Evolutionary conservation across 2,888 invertebrate genomes (phyloP).

Genomic region (Tachina grossa): DNA sequence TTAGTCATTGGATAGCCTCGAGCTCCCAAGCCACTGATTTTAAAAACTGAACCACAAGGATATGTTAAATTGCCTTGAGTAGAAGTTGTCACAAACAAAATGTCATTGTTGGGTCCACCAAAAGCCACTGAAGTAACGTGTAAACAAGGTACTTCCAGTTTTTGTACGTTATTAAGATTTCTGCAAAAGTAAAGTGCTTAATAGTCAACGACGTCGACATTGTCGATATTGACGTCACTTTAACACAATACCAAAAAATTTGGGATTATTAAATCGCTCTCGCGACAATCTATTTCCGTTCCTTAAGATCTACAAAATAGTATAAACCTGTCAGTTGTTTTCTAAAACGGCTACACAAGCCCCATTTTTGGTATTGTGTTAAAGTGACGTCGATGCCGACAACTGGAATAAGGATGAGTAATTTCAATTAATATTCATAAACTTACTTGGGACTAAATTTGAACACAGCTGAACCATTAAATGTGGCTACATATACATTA

Average conservation of each 20-base stretch:
- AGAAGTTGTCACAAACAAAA: slow-evolving; percentile 88
- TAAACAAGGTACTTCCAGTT: slow-evolving; percentile 85
- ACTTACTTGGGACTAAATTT: slow-evolving; percentile 82
- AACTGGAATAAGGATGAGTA: background rate
- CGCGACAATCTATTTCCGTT: too few species aligned
- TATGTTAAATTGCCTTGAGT: slow-evolving; percentile 76
- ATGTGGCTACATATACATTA: slow-evolving; percentile 91
- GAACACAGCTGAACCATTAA: slow-evolving; percentile 86
- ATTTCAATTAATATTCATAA: slow-evolving; percentile 14
- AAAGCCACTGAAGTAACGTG: slow-evolving; percentile 89
- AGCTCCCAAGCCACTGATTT: slow-evolving; percentile 85
- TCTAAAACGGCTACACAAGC: too few species aligned
- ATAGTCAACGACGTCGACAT: too few species aligned
- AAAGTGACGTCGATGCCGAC: too few species aligned
- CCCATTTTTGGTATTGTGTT: too few species aligned
- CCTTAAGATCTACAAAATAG: too few species aligned
- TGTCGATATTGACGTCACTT: too few species aligned
- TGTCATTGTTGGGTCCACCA: slow-evolving; percentile 87
- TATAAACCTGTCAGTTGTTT: too few species aligned
- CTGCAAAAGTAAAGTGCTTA: slow-evolving; percentile 82
- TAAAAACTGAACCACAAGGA: slow-evolving; percentile 85
- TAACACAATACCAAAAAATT: too few species aligned
- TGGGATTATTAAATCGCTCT: too few species aligned
- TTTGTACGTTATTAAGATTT: slow-evolving; percentile 78
- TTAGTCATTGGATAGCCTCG: slow-evolving; percentile 83